Base-by-base conservation (phyloP, 2,888 invertebrate genomes). In the Sesamia inferens region DNA sequence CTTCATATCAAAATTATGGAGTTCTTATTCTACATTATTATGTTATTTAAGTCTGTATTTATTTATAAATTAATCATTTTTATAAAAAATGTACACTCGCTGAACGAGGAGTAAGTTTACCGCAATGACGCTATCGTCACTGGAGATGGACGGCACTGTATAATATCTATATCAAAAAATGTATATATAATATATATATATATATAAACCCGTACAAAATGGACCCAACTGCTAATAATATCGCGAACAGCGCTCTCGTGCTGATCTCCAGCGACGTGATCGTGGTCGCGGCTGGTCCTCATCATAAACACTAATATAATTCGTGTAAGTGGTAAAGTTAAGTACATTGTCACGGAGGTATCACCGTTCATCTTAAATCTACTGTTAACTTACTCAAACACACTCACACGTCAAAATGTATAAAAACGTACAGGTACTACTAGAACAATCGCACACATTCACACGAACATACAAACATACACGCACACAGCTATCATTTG, bases 1-100 rank as follows among this genome's bases (percentile, higher is more conserved):
- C 42, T 80, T 81, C 69, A 84, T 88, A 88, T 85, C 83, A 87
- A 88, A 88, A 88, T 86, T 85, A 74, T 75, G 79, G 76, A 78
- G 71, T 65, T 66, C 81, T 79, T 81, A 77, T 44, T 63, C 67
- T 78, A 86, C 51, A 81, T 65, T 79, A 86, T 80, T 77, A 68
- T 22, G 71, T 73, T 81, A 81, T 65, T 71, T 76, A 74, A 77
- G 80, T 81, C 76, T 74, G 81, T 84, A 79, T 85, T 81, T 82
- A 84, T 80, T 80, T 83, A 82, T 83, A 86, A 83, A 87, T 81
- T 84, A 84, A 84, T 83, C 78, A 87, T 84, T 81, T 84, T 85
- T 84, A 85, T 85, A 82, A 82, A 86, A 83, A 83, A 83, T 78
- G 76, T 86, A 82, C 82, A 82, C 63, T 51, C 57, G 55, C 69